Base-by-base conservation (phyloP, 53 echinoderm and acorn worm species). In the Temnopleurus reevesii region DNA sequence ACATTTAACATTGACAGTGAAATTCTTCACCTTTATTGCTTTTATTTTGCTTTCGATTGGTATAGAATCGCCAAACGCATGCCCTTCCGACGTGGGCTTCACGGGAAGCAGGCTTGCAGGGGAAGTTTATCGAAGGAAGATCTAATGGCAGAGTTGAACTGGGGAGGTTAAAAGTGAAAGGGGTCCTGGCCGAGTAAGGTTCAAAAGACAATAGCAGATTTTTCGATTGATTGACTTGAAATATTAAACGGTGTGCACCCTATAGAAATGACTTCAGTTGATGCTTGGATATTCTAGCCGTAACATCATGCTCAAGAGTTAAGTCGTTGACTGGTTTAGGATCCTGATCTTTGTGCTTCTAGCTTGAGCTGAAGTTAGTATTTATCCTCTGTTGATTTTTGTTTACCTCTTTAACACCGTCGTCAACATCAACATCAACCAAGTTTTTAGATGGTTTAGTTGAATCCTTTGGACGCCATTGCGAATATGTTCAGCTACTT, bases 71-170 rank as follows among this genome's bases (percentile, higher is more conserved):
- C 71, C 19, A 38, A 63, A 71, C 38, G 8, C 36, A 71, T n/a
- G 41, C 38, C 21, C 21, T 79, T 79, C 79, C 79, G 79, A 79
- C 41, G 28, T 41, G n/a, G n/a, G 46, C 46, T 79, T 79, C 26
- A 13, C 12, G 33, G 77, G 71, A 66, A 66, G 34, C 71, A 66
- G 71, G 71, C 38, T 43, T 21, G 77, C 29, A 23, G 38, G 46
- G 51, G 79, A 79, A 79, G 79, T 47, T 79, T 79, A 28, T 79
- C 5, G 13, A 79, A 79, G 79, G 51, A 79, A 79, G 79, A 79
- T 79, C 49, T 13, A 15, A 28, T 47, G 49, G 24, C 8, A 46
- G 8, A 46, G 79, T 79, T 79, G 49, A 49, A 29, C 49, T 79
- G 46, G 51, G 49, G 46, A 79, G 79, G 79, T 79, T 49, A 79